A percentile compares a stretch with the other conserved stretches of the same genome.
These are phyloP conservation scores for Heterotilapia buettikoferi DNA, from an alignment of 2,113 vertebrate species.

Conservation along the genomic window DNA sequence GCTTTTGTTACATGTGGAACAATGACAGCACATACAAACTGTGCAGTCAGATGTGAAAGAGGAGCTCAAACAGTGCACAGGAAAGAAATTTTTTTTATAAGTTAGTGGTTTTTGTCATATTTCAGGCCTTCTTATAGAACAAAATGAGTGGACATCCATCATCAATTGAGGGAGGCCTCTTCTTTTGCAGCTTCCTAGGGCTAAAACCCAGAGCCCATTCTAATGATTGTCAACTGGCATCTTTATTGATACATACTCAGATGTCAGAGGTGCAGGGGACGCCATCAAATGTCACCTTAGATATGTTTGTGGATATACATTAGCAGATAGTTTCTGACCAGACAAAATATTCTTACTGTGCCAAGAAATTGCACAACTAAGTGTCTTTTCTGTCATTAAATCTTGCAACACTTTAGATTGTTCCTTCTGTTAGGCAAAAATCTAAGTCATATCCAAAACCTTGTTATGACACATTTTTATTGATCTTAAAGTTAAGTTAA, in stretches of 20 bases:
- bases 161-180: neutral
- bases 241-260: neutral
- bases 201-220: neutral
- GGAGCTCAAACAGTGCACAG: neutral
- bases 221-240: neutral
- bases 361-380: neutral
- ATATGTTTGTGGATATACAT: neutral
- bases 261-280: neutral
- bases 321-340: neutral
- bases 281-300: neutral
- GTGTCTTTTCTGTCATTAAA: neutral
- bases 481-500: neutral
- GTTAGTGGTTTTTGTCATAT: neutral
- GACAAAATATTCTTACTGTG: neutral
- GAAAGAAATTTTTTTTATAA: neutral
- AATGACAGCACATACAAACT: neutral
- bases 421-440: neutral
- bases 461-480: neutral
- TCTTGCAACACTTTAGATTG: neutral
- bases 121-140: neutral
- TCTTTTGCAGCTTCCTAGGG: neutral
- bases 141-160: neutral
- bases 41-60: neutral
- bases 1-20: neutral
- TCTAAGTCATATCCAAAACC: neutral